These are phyloP conservation scores for Procavia capensis DNA, from an alignment of 2,113 vertebrate species.

Conservation along the genomic window DNA sequence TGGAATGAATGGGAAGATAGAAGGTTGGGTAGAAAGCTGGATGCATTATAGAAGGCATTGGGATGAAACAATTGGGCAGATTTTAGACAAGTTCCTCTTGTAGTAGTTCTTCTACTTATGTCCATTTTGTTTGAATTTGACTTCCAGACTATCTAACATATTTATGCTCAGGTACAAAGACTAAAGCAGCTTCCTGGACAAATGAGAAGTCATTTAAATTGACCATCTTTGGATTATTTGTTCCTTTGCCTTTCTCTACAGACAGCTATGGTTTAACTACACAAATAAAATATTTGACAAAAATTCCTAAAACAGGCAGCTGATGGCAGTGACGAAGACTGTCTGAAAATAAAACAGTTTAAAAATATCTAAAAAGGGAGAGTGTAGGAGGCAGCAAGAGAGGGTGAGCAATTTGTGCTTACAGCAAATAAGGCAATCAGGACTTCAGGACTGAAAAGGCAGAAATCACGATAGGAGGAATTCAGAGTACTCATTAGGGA, in stretches of 20 bases:
- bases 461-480: background rate
- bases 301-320: conserved; percentile 72
- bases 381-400: conserved; percentile 59
- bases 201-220: conserved; percentile 35
- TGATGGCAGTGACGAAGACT: conserved; percentile 64
- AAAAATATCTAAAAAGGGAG: conserved; percentile 69
- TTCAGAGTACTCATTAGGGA: background rate
- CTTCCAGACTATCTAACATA: background rate
- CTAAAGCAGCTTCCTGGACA: background rate
- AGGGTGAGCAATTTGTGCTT: conserved; percentile 2
- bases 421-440: background rate
- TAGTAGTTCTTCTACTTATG: background rate
- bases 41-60: background rate
- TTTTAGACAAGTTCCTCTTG: conserved; percentile 11
- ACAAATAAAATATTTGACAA: conserved; percentile 67
- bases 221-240: background rate
- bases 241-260: conserved; percentile 22
- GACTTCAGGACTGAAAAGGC: background rate
- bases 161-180: background rate
- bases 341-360: conserved; percentile 72
- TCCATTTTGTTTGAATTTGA: conserved; percentile 7
- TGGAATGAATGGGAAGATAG: background rate
- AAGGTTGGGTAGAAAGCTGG: background rate
- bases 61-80: background rate
- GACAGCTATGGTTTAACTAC: conserved; percentile 28